Evolutionary conservation across 2,888 invertebrate species (phyloP).

Genomic region (Cabera pusaria): DNA sequence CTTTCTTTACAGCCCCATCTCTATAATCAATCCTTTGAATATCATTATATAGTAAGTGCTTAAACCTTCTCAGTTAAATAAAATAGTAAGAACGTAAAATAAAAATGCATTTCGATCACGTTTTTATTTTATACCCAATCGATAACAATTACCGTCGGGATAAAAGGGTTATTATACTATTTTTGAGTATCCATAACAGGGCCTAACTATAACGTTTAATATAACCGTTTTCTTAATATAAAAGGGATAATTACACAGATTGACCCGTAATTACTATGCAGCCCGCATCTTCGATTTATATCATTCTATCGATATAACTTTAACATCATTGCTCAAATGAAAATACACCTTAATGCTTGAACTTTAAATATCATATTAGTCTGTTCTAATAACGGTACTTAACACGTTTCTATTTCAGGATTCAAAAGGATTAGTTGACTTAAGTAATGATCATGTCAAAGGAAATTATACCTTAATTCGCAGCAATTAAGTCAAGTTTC

Average conservation of each 20-base stretch:
- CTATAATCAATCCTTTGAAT: too few species aligned
- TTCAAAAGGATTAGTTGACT: constrained; percentile 20
- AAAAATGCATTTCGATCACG: too few species aligned
- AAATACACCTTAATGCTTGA: constrained; percentile 18
- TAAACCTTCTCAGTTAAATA: too few species aligned
- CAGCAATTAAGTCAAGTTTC: constrained; percentile 16
- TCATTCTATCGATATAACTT: constrained; percentile 21
- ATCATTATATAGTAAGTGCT: too few species aligned
- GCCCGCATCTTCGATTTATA: constrained; percentile 28
- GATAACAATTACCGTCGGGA: constrained; percentile 9
- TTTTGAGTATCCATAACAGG: constrained; percentile 13
- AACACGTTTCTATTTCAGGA: too few species aligned
- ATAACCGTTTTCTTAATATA: constrained; percentile 31
- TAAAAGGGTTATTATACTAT: constrained; percentile 21
- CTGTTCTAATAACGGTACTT: too few species aligned
- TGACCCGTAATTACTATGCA: constrained; percentile 38
- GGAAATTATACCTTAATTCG: constrained; percentile 28
- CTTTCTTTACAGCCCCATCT: too few species aligned
- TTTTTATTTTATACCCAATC: constrained; percentile 9
- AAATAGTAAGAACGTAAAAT: too few species aligned
- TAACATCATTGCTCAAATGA: neutral
- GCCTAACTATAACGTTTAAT: constrained; percentile 16
- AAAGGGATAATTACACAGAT: constrained; percentile 34
- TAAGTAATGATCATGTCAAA: constrained; percentile 32
- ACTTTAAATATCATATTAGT: too few species aligned